Evolutionary conservation across 2,888 invertebrate genomes (phyloP).

Genomic region (Bedellia somnulentella): DNA sequence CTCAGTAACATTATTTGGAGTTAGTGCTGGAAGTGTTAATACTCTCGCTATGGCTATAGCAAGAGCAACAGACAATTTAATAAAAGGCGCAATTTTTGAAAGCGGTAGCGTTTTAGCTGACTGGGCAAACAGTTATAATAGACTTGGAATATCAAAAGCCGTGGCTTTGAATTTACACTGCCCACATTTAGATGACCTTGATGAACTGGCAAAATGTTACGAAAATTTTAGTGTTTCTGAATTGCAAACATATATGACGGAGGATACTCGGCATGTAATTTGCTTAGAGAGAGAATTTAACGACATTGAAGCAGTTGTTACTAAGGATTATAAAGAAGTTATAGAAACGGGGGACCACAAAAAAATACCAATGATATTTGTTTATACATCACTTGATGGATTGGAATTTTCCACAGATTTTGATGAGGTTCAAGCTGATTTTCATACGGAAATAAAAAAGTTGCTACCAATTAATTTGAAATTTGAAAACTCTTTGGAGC

Average conservation of each 20-base stretch:
- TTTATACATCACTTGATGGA: slow-evolving; percentile 2
- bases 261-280: background rate
- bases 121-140: background rate
- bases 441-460: too few species aligned
- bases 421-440: too few species aligned
- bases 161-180: background rate
- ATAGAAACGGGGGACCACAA: background rate
- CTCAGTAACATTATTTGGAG: slow-evolving; percentile 1
- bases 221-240: background rate
- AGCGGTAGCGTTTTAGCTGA: background rate
- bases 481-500: background rate
- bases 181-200: slow-evolving; percentile 1
- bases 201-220: slow-evolving; percentile 1
- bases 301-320: background rate
- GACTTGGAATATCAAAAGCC: background rate
- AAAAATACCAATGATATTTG: background rate
- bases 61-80: slow-evolving; percentile 1
- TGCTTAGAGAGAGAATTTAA: slow-evolving; percentile 1
- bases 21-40: slow-evolving; percentile 1
- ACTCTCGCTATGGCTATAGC: background rate
- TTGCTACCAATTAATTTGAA: too few species aligned
- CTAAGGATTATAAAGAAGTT: background rate
- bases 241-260: too few species aligned
- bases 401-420: too few species aligned
- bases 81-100: slow-evolving; percentile 1